Conservation (phyloP, 92 coral and sea anemone species). For the Phenganax stokvisi region DNA sequence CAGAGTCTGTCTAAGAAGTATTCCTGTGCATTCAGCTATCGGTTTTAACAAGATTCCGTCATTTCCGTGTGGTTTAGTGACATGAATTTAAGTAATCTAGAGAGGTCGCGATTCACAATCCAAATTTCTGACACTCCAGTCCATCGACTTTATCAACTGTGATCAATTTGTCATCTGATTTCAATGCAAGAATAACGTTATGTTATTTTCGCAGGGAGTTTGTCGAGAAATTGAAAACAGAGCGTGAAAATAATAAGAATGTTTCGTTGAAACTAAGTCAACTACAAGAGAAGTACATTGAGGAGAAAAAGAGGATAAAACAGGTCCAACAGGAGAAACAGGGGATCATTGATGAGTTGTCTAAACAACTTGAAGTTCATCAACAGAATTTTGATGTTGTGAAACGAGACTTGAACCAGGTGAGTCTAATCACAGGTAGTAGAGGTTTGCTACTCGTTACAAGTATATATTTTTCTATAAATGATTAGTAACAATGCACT, state of each 20-base stretch:
- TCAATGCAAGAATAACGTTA: background rate
- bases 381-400: constrained; percentile 92
- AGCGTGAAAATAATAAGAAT: constrained; percentile 56
- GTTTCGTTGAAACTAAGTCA: constrained; percentile 55
- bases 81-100: no score
- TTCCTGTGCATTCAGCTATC: no score
- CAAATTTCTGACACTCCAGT: no score
- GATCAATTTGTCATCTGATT: background rate
- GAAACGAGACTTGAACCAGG: constrained; percentile 79
- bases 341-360: constrained; percentile 62
- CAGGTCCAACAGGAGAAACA: constrained; percentile 74
- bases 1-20: no score
- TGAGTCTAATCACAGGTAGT: background rate
- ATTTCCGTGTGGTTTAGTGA: no score
- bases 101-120: no score
- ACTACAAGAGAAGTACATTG: constrained; percentile 57
- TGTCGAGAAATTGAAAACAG: constrained; percentile 65
- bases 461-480: no score
- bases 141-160: no score
- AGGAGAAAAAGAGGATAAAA: constrained; percentile 55
- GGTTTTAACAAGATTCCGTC: no score
- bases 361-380: constrained; percentile 88
- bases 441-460: no score
- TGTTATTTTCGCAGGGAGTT: constrained; percentile 55
- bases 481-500: no score